A percentile compares a stretch with the other conserved stretches of the same genome.
These are phyloP conservation scores for Endotricha flammealis DNA, from an alignment of 2,888 invertebrate species.

Conservation along the genomic window DNA sequence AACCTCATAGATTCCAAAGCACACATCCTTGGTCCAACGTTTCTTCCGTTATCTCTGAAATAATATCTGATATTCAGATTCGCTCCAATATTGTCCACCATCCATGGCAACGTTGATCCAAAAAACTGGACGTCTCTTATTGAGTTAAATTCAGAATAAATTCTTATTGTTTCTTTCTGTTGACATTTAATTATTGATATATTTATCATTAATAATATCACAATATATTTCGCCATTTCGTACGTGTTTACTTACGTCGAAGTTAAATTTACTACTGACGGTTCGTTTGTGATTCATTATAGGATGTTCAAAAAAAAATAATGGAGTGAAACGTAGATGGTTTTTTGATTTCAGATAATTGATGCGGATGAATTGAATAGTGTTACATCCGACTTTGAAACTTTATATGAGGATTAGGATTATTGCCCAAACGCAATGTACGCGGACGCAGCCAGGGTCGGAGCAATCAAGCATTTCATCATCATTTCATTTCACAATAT, in stretches of 20 bases:
- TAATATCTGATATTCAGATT: conserved; percentile 24
- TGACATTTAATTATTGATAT: conserved; percentile 2
- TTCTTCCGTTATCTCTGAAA: conserved; percentile 25
- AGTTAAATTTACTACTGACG: background rate
- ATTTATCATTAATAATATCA: conserved; percentile 5
- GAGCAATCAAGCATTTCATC: too few relatives aligned
- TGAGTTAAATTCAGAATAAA: conserved; percentile 29
- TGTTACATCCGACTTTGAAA: too few relatives aligned
- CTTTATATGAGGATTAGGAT: too few relatives aligned
- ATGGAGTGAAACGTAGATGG: too few relatives aligned
- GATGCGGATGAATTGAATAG: too few relatives aligned
- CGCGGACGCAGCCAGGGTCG: too few relatives aligned
- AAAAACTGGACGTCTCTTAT: conserved; percentile 27
- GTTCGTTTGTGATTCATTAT: background rate
- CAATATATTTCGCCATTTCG: background rate
- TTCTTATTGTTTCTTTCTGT: conserved; percentile 12
- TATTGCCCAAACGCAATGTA: too few relatives aligned
- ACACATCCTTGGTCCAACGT: conserved; percentile 24
- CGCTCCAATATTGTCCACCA: conserved; percentile 29
- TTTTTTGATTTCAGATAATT: too few relatives aligned
- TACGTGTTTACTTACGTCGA: background rate
- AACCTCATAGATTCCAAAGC: conserved; percentile 17
- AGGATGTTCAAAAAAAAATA: background rate
- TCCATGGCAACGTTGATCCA: conserved; percentile 27
- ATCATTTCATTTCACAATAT: too few relatives aligned